These are phyloP conservation scores for Centroberyx gerrardi DNA, from an alignment of 2,797 vertebrate genomes.

Conservation along the genomic window DNA sequence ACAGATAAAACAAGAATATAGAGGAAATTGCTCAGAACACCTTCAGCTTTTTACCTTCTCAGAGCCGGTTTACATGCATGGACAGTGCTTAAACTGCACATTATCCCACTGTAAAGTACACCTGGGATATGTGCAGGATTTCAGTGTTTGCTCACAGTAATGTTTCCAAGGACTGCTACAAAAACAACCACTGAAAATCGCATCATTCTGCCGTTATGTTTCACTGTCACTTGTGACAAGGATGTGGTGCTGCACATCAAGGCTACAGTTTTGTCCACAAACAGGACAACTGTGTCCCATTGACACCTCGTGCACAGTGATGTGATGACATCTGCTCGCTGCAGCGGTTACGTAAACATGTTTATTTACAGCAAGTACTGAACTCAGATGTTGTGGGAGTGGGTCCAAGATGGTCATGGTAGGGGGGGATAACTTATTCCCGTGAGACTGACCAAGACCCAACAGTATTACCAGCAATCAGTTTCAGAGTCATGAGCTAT, in stretches of 20 bases:
- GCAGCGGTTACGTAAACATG: constrained; percentile 18
- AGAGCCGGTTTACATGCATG: background rate
- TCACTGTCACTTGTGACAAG: background rate
- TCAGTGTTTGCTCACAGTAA: too few relatives aligned
- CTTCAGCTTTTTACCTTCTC: background rate
- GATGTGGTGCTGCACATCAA: background rate
- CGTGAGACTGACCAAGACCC: constrained; percentile 15
- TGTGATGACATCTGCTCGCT: background rate
- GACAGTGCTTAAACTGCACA: background rate
- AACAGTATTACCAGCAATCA: constrained; percentile 9
- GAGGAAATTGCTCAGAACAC: too few relatives aligned
- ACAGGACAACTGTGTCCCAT: background rate
- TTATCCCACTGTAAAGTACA: background rate
- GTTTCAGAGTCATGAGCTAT: constrained; percentile 3
- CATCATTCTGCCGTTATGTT: background rate
- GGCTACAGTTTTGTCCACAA: background rate
- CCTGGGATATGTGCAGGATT: background rate
- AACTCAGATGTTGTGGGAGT: constrained; percentile 5
- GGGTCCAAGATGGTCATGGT: background rate
- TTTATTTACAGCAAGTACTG: background rate
- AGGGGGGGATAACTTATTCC: constrained; percentile 10
- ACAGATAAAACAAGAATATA: too few relatives aligned
- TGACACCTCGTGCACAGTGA: too few relatives aligned
- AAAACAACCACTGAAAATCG: background rate
- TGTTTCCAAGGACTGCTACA: background rate